phyloP scores from a whole-genome alignment of 2,797 vertebrate species.

The Enteromius paludinosus region DNA sequence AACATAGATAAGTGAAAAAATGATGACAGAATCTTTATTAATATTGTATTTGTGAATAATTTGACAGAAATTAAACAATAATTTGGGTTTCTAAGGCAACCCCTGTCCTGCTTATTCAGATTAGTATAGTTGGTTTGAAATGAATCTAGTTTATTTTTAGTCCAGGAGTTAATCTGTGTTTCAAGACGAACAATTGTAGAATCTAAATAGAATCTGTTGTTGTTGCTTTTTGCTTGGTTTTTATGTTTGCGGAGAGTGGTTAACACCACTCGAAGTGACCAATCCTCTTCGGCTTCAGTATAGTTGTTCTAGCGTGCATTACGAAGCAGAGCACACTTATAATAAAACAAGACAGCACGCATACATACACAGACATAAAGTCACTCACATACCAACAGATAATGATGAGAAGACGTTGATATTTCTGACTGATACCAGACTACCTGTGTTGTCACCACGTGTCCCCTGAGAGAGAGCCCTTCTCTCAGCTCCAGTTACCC shows the following conservation, averaged over 20 bases:
- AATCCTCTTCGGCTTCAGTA: neutral
- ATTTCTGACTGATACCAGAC: slow-evolving; percentile 57
- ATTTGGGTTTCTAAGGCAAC: neutral
- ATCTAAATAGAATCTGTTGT: neutral
- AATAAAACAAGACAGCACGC: neutral
- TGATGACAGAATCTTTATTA: neutral
- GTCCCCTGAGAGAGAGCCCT: slow-evolving; percentile 48
- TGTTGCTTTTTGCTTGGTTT: neutral
- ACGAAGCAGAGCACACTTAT: neutral
- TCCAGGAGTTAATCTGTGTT: no score
- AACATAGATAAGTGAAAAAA: neutral
- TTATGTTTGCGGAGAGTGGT: neutral
- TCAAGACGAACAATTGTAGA: no score
- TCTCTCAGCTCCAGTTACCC: slow-evolving; percentile 67
- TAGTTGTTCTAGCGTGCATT: neutral
- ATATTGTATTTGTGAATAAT: neutral
- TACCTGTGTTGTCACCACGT: slow-evolving; percentile 54
- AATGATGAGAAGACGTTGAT: slow-evolving; percentile 27
- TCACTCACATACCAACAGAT: slow-evolving; percentile 35
- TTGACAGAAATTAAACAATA: neutral
- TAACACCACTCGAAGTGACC: neutral
- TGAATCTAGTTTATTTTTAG: no score
- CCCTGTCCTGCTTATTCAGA: no score
- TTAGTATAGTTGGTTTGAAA: no score
- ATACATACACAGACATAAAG: neutral